phyloP scores from a whole-genome alignment of 2,888 invertebrate genomes.

The Lymantria dispar region DNA sequence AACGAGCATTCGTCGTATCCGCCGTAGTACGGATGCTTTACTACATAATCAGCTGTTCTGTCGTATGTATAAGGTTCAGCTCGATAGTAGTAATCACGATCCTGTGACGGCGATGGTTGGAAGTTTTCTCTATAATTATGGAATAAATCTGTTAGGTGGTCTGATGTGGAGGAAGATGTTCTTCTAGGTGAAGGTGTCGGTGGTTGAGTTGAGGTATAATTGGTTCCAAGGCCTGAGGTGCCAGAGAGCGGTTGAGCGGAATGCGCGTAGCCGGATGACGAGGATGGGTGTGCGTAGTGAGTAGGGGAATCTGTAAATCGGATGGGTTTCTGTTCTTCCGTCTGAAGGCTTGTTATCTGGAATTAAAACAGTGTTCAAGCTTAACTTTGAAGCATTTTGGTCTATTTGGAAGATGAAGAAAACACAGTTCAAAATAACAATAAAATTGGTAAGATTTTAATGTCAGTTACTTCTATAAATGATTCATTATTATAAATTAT shows the following conservation, averaged over 20 bases:
- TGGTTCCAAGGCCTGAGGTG: slow-evolving; percentile 78
- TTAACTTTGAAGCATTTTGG: not conserved
- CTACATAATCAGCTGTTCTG: slow-evolving; percentile 70
- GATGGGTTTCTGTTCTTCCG: slow-evolving; percentile 84
- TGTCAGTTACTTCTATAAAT: too few relatives aligned
- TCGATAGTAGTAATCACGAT: slow-evolving; percentile 61
- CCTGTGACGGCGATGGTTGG: slow-evolving; percentile 60
- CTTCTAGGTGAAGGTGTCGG: slow-evolving; percentile 87
- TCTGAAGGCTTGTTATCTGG: slow-evolving; percentile 72
- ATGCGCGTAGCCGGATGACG: slow-evolving; percentile 75
- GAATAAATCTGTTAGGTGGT: slow-evolving; percentile 86
- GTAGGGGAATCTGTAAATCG: slow-evolving; percentile 90
- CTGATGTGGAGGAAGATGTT: slow-evolving; percentile 83
- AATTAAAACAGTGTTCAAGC: slow-evolving; percentile 14
- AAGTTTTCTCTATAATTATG: slow-evolving; percentile 78
- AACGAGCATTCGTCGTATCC: slow-evolving; percentile 70
- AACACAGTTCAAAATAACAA: too few relatives aligned
- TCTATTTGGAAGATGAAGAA: not conserved
- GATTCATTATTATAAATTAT: too few relatives aligned
- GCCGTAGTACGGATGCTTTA: slow-evolving; percentile 66
- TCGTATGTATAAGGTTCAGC: slow-evolving; percentile 64
- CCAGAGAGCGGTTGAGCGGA: slow-evolving; percentile 76
- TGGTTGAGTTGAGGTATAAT: slow-evolving; percentile 76
- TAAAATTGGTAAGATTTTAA: too few relatives aligned
- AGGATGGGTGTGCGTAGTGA: slow-evolving; percentile 82